Conservation (phyloP, 2,888 invertebrate genomes). For the Copidosoma aretas region DNA sequence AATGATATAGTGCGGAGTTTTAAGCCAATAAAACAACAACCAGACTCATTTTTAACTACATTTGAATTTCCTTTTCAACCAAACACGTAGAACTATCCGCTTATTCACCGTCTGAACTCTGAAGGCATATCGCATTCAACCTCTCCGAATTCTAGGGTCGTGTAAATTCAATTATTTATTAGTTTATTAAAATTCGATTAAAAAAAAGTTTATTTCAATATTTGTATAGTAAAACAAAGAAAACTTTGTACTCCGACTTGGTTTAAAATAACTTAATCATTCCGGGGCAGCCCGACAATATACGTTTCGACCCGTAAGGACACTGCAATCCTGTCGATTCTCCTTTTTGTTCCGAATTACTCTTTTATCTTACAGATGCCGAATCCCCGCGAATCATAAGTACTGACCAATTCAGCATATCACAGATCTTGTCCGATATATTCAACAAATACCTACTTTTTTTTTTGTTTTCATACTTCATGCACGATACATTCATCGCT, state of each 20-base stretch:
- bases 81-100: no score
- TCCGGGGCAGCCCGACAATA: constrained; percentile 3
- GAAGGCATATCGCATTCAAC: no score
- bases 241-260: constrained; percentile 36
- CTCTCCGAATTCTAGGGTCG: constrained; percentile 12
- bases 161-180: constrained; percentile 31
- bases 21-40: constrained; percentile 28
- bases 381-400: constrained; percentile 31
- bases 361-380: constrained; percentile 18
- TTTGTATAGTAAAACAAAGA: constrained; percentile 27
- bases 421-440: constrained; percentile 52
- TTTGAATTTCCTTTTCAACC: no score
- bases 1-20: constrained; percentile 23
- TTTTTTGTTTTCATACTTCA: constrained; percentile 20
- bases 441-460: constrained; percentile 41
- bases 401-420: constrained; percentile 54
- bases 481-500: neutral
- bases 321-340: neutral
- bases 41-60: constrained; percentile 11
- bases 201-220: constrained; percentile 17
- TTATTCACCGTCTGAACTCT: no score
- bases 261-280: constrained; percentile 20
- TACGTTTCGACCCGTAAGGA: constrained; percentile 2
- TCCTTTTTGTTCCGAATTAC: neutral
- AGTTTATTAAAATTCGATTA: constrained; percentile 5